Base-by-base conservation (phyloP, 2,797 vertebrate species). In the Mus spretus region DNA sequence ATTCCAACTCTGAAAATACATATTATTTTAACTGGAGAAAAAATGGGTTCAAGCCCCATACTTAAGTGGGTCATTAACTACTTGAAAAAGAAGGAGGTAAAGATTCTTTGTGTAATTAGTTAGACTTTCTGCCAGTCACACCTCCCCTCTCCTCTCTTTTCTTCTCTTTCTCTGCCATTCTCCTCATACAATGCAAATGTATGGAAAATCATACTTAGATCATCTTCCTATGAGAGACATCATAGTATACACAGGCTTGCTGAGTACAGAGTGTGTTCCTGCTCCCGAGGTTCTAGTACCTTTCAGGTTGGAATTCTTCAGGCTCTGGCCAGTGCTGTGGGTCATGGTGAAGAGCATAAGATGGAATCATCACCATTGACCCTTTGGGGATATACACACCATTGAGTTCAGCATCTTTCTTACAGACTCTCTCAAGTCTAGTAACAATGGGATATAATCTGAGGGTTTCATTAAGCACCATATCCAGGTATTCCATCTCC, bases 281-380 rank as follows among this genome's bases (percentile, higher is more conserved):
- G 3, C 3, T 79, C 13, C 13, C 20, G 9, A 22, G 6, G 3
- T 50, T 57, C 22, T 44, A 4, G 34, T 80, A 93, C 92, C 84
- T 93, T 81, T 88, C 84, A 81, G 84, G 77, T 24, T 0, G 1
- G 17, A 93, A 88, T 34, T 88, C 7, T 4, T 81, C 15, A 72
- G 92, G 92, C 37, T 93, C 40, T 61, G 50, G 10, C 84, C 75
- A 93, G 31, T 72, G 57, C 28, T 93, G 3, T n/a, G 84, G 63
- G 40, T 81, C 77, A 10, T 1, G 6, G 0, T 93, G 84, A 50
- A 93, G 75, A 31, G 53, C 63, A 72, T 50, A 88, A 26, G 1
- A 1, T 50, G 84, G 75, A 37, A 72, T 1, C 9, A 7, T 72
- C 10, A 50, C 63, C 0, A 14, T 0, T 14, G 84, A 61, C 1